A percentile compares a stretch with the other conserved stretches of the same genome.
Evolutionary conservation across 1,140 invertebrate species (phyloP).

Genomic region (Arion vulgaris): DNA sequence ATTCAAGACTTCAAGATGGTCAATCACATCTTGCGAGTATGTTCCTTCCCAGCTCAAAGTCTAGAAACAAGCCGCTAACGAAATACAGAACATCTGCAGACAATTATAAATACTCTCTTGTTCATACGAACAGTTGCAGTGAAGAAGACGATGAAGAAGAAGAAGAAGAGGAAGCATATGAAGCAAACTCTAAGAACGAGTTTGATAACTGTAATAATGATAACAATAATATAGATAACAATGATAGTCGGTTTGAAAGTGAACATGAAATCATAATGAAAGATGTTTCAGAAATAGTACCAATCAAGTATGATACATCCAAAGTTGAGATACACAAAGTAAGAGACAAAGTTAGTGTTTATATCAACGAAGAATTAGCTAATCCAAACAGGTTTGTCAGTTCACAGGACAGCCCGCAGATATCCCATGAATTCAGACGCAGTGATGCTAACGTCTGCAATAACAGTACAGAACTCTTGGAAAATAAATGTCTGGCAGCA

Average conservation of each 20-base stretch:
- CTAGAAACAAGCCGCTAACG: background rate
- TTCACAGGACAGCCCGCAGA: no score
- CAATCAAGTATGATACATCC: background rate
- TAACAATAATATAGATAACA: background rate
- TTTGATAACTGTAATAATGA: background rate
- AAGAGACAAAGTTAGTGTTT: no score
- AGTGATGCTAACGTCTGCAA: no score
- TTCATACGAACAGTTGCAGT: background rate
- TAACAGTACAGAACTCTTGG: no score
- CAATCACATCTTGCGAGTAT: background rate
- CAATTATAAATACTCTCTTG: background rate
- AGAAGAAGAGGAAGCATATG: slow-evolving; percentile 5
- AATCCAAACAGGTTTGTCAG: no score
- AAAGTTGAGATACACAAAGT: no score
- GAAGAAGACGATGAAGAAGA: background rate
- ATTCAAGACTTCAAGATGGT: background rate
- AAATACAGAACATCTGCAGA: background rate
- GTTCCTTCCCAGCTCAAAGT: background rate
- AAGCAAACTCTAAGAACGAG: background rate
- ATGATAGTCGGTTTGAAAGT: background rate
- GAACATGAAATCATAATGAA: background rate
- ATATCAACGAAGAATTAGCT: no score
- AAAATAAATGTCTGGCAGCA: no score
- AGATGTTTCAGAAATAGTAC: background rate
- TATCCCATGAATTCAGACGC: no score